Percentiles rank a stretch among this genome's conserved stretches.
phyloP scores from a whole-genome alignment of 2,797 vertebrate species.

The Apogon hyalosoma region DNA sequence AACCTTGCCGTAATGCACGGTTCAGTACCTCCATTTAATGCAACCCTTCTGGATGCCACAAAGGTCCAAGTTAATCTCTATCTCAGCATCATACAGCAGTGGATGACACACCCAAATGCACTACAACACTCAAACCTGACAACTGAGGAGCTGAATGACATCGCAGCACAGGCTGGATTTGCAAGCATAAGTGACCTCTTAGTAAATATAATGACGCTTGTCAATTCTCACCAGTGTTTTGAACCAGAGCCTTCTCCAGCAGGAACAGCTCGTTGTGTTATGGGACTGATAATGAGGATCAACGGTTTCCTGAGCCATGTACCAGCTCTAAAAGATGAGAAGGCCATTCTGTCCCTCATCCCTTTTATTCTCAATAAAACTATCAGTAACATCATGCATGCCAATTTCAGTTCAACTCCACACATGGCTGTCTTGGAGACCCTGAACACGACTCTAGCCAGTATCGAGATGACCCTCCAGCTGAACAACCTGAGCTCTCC shows the following conservation, averaged over 20 bases:
- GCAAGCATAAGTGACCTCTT: slow-evolving; percentile 59
- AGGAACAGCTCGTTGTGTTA: slow-evolving; percentile 63
- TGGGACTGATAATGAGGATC: slow-evolving; percentile 61
- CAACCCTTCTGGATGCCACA: slow-evolving; percentile 26
- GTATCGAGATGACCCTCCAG: slow-evolving; percentile 72
- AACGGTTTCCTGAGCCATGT: slow-evolving; percentile 59
- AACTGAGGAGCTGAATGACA: slow-evolving; percentile 64
- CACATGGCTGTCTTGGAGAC: slow-evolving; percentile 33
- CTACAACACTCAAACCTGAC: slow-evolving; percentile 77
- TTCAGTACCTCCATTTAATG: slow-evolving; percentile 16
- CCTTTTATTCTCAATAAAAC: slow-evolving; percentile 56
- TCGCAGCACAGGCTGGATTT: slow-evolving; percentile 54
- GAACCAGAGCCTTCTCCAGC: slow-evolving; percentile 42
- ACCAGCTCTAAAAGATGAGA: slow-evolving; percentile 59
- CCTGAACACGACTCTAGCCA: slow-evolving; percentile 62
- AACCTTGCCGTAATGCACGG: slow-evolving; percentile 6
- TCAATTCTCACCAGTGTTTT: slow-evolving; percentile 32
- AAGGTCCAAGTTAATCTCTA: slow-evolving; percentile 54
- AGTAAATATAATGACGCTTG: slow-evolving; percentile 53
- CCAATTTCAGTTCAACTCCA: slow-evolving; percentile 44
- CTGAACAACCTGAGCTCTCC: slow-evolving; percentile 59
- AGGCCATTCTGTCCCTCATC: slow-evolving; percentile 61
- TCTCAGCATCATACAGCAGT: slow-evolving; percentile 33
- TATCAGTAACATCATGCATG: slow-evolving; percentile 39
- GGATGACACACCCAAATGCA: slow-evolving; percentile 55